Evolutionary conservation across 2,888 invertebrate genomes (phyloP).

Genomic region (Panzeria rudis): DNA sequence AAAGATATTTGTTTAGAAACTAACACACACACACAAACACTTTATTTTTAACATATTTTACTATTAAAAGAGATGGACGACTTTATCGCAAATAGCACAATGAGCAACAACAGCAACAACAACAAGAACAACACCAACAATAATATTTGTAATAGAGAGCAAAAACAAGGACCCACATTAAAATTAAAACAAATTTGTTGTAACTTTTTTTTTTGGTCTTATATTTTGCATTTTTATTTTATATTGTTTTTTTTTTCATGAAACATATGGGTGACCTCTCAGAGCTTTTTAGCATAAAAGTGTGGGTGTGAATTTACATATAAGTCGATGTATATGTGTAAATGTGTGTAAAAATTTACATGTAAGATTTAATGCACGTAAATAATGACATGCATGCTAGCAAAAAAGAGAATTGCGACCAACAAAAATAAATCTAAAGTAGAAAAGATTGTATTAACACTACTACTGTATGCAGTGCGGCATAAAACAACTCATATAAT

Average conservation of each 20-base stretch:
- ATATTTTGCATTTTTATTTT: background rate
- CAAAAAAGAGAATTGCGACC: conserved; percentile 39
- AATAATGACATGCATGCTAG: conserved; percentile 63
- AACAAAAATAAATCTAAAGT: conserved; percentile 66
- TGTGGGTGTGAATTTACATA: conserved; percentile 11
- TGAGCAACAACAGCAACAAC: conserved; percentile 37
- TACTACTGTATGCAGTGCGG: conserved; percentile 17
- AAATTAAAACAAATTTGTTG: conserved; percentile 68
- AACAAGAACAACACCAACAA: conserved; percentile 28
- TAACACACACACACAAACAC: conserved; percentile 50
- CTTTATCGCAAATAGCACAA: conserved; percentile 57
- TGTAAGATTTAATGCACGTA: conserved; percentile 54
- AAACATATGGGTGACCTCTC: conserved; percentile 68
- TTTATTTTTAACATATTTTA: conserved; percentile 21
- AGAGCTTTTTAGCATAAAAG: conserved; percentile 36
- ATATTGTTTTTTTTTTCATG: background rate
- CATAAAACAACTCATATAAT: background rate
- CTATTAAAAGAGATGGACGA: conserved; percentile 53
- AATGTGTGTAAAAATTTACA: conserved; percentile 16
- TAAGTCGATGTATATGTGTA: background rate
- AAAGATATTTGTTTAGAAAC: conserved; percentile 55
- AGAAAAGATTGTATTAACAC: conserved; percentile 43
- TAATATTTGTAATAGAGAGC: conserved; percentile 41
- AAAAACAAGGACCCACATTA: conserved; percentile 69
- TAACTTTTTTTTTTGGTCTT: conserved; percentile 36